phyloP scores from a whole-genome alignment of 2,113 vertebrate species.

The Benitochromis conjunctus region DNA sequence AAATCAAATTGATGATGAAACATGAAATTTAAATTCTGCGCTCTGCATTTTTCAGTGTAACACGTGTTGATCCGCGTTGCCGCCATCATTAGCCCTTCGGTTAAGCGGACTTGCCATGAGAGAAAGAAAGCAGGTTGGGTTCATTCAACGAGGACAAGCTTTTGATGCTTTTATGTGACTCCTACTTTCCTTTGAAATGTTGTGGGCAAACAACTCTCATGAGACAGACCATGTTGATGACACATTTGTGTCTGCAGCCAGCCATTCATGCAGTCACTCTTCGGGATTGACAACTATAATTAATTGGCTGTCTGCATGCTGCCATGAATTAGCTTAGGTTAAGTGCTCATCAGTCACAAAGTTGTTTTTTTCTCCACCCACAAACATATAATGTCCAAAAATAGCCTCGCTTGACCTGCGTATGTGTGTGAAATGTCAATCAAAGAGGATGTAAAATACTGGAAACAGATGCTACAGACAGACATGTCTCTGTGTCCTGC shows the following conservation, averaged over 20 bases:
- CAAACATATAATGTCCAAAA: background rate
- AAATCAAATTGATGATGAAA: background rate
- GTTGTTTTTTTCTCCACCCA: background rate
- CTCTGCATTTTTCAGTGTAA: background rate
- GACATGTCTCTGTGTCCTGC: background rate
- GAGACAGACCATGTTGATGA: slow-evolving; percentile 3
- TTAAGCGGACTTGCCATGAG: background rate
- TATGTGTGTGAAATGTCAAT: background rate
- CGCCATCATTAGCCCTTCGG: background rate
- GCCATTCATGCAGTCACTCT: background rate
- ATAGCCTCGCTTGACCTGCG: background rate
- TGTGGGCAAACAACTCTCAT: background rate
- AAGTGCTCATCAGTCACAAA: slow-evolving; percentile 12
- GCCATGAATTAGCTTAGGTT: slow-evolving; percentile 20
- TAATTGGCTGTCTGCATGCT: slow-evolving; percentile 13
- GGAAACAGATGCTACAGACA: slow-evolving; percentile 1
- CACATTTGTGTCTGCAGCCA: background rate
- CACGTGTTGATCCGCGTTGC: background rate
- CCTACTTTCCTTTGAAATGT: slow-evolving; percentile 9
- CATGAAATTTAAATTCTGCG: background rate
- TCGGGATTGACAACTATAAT: slow-evolving; percentile 11
- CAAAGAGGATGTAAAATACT: slow-evolving; percentile 9
- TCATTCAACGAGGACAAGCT: background rate
- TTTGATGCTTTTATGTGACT: background rate
- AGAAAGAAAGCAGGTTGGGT: background rate